Evolutionary conservation across 2,113 vertebrate genomes (phyloP).

Genomic region (Rissa tridactyla): DNA sequence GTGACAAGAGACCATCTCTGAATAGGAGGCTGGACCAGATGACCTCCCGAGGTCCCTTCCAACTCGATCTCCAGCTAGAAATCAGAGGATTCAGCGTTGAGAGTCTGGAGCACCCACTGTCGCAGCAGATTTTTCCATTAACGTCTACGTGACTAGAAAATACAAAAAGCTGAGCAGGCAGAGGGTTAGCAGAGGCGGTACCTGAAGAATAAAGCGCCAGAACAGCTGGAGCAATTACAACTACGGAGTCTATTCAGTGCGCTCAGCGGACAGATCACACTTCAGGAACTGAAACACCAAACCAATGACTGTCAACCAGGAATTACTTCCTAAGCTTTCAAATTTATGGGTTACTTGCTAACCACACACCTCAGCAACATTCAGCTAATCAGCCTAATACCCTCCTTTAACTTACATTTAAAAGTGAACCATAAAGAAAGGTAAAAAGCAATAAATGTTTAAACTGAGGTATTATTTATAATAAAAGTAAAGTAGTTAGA

Average conservation of each 20-base stretch:
- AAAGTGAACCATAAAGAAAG: background rate
- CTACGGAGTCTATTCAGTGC: background rate
- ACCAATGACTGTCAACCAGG: background rate
- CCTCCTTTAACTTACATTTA: background rate
- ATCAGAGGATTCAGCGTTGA: background rate
- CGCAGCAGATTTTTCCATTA: background rate
- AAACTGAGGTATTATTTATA: background rate
- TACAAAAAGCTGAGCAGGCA: background rate
- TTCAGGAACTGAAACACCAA: background rate
- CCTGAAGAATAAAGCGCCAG: background rate
- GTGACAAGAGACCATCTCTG: background rate
- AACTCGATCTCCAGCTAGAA: background rate
- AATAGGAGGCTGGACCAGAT: background rate
- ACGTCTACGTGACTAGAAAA: background rate
- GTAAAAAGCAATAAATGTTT: background rate
- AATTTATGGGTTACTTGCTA: background rate
- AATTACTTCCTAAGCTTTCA: background rate
- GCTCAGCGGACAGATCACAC: background rate
- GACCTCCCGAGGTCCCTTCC: background rate
- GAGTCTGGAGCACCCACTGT: background rate
- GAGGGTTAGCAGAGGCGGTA: background rate
- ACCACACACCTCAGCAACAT: accelerated
- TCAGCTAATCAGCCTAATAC: accelerated
- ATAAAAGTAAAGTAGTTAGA: background rate
- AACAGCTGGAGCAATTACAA: background rate